phyloP scores from a whole-genome alignment of 1,140 invertebrate species.

The Psix sp. region DNA sequence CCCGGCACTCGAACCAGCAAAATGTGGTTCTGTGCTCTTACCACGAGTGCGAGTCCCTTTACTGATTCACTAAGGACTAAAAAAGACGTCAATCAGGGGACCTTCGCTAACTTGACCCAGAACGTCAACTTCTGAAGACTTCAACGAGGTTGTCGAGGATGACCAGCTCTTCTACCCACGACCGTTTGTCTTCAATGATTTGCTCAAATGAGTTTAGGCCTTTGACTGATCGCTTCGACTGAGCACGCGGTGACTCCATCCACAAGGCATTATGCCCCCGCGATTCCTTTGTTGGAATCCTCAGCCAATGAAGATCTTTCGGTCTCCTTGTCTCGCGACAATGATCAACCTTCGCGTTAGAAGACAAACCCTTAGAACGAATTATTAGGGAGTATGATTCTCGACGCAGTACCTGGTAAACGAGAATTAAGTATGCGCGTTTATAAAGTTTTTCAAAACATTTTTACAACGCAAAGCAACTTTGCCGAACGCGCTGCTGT shows the following conservation, averaged over 20 bases:
- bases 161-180: constrained; percentile 18
- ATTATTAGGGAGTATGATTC: constrained; percentile 16
- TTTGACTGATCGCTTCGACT: constrained; percentile 33
- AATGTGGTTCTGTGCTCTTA: constrained; percentile 60
- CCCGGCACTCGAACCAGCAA: constrained; percentile 74
- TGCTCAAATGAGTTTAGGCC: constrained; percentile 51
- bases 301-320: constrained; percentile 1
- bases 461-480: constrained; percentile 35
- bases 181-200: constrained; percentile 46
- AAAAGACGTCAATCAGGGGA: no score
- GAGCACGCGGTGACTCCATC: no score
- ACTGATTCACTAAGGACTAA: constrained; percentile 9
- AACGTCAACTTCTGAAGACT: neutral
- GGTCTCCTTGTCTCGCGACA: constrained; percentile 9
- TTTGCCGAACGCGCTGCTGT: constrained; percentile 5
- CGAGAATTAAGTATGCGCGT: constrained; percentile 41
- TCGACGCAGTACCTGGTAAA: constrained; percentile 44
- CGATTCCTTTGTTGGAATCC: no score
- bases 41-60: constrained; percentile 57
- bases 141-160: neutral
- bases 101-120: no score
- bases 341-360: constrained; percentile 15
- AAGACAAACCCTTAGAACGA: constrained; percentile 6
- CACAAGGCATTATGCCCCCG: no score
- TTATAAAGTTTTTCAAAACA: constrained; percentile 51